Evolutionary conservation across 2,888 invertebrate genomes (phyloP), one percentile per base, ranked within the genome.

Genomic region (Carpatolechia fugitivella): DNA sequence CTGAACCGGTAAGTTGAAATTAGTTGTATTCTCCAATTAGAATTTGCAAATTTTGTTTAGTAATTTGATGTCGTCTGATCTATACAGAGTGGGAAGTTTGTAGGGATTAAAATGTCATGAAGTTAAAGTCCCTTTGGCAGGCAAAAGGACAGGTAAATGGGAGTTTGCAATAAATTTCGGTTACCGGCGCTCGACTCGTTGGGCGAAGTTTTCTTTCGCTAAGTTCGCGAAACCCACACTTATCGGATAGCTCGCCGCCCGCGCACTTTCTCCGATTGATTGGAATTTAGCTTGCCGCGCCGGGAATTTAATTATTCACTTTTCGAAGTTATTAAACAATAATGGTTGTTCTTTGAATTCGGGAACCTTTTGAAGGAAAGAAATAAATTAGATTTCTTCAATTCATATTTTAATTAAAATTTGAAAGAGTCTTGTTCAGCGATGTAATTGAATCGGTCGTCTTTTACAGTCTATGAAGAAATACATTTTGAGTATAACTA

Each of bases 1-100:
- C 66, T 60, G 61, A 63, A 69, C 59, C 69, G 76, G 83, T 84
- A 67, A 82, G 83, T 80, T 62, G 41, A 24, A 18, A 51, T n/a
- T 29, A 1, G 16, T 16, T 13, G 3, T 18, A 20, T 20, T 18
- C 6, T 24, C 16, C 11, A 35, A 20, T 1, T 14, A n/a, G 20
- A 20, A 49, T 35, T 18, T 35, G 49, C 47, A 36, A 49, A 44
- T 54, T 13, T n/a, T 4, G n/a, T 47, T 4, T 20, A 18, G 3
- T 18, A 20, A 44, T 11, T 47, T 47, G 7, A 14, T 13, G 46
- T 11, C n/a, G 24, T 46, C 1, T 29, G 29, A 14, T 11, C 3
- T 16, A 6, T 49, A 35, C 11, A 5, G 1, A 49, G 13, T 13
- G 18, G 20, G 14, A 33, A 53, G 38, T 18, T 56, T 41, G 8